Conservation (phyloP, 2,888 invertebrate genomes). For the Habroteleia sp. region DNA sequence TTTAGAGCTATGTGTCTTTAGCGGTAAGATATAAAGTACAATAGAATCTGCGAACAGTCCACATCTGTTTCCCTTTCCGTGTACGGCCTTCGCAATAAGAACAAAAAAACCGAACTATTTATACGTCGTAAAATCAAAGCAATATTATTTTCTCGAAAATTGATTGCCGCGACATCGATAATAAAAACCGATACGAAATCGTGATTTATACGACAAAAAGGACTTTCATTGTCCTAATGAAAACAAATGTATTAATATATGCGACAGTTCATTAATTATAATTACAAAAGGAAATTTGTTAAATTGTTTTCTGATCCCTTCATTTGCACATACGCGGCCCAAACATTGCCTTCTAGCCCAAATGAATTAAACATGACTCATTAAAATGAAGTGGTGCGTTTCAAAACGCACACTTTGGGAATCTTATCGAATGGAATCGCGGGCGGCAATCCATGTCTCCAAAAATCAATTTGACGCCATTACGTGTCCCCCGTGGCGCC, state of each 20-base stretch:
- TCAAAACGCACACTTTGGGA: conserved; percentile 35
- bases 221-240: not conserved
- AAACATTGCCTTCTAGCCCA: conserved; percentile 32
- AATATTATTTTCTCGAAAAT: conserved; percentile 5
- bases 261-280: conserved; percentile 38
- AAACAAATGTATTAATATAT: conserved; percentile 25
- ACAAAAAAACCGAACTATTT: conserved; percentile 30
- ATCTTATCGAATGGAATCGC: conserved; percentile 43
- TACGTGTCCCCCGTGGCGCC: conserved; percentile 50
- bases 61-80: conserved; percentile 45
- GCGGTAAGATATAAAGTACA: conserved; percentile 26
- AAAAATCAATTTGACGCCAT: conserved; percentile 62
- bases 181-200: not conserved
- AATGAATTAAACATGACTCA: conserved; percentile 53
- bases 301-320: conserved; percentile 46
- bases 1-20: conserved; percentile 31
- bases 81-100: conserved; percentile 25
- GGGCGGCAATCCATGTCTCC: conserved; percentile 33
- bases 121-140: conserved; percentile 23
- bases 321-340: conserved; percentile 13
- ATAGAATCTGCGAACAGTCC: conserved; percentile 35
- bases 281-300: conserved; percentile 44
- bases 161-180: too few relatives aligned
- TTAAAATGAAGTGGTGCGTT: conserved; percentile 45
- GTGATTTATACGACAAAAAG: not conserved